Conservation (phyloP, 2,113 vertebrate species). For the Trochalopteron elliotii region DNA sequence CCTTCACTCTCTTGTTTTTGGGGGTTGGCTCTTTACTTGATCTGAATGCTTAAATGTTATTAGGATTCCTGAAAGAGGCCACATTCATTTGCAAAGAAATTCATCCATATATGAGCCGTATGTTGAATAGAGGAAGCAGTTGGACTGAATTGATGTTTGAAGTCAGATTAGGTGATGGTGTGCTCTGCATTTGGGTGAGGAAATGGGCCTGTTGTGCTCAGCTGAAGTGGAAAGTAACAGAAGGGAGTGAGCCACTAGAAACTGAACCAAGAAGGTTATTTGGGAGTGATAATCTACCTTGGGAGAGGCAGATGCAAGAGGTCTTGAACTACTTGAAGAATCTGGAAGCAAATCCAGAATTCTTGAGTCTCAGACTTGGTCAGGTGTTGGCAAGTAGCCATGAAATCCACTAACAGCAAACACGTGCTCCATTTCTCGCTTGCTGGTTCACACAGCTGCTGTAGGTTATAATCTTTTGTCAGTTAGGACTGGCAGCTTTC, state of each 20-base stretch:
- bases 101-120: not conserved
- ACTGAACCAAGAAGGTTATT: not conserved
- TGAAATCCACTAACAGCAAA: not conserved
- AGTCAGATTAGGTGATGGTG: not conserved
- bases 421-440: not conserved
- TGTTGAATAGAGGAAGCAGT: not conserved
- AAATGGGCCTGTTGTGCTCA: not conserved
- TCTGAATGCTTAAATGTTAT: not conserved
- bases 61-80: not conserved
- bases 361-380: not conserved
- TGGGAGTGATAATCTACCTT: not conserved
- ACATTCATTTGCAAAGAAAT: not conserved
- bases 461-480: not conserved
- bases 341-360: not conserved
- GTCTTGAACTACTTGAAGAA: not conserved
- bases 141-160: not conserved
- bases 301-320: not conserved
- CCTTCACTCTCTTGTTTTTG: accelerated
- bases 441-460: constrained; percentile 16
- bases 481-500: not conserved
- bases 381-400: not conserved
- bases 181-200: not conserved
- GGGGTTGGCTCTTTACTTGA: not conserved
- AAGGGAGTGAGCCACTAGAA: not conserved
- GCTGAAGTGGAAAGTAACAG: not conserved